A percentile compares a stretch with the other conserved stretches of the same genome.
These are phyloP conservation scores for Eira barbara DNA, from an alignment of 2,113 vertebrate genomes.

Conservation along the genomic window DNA sequence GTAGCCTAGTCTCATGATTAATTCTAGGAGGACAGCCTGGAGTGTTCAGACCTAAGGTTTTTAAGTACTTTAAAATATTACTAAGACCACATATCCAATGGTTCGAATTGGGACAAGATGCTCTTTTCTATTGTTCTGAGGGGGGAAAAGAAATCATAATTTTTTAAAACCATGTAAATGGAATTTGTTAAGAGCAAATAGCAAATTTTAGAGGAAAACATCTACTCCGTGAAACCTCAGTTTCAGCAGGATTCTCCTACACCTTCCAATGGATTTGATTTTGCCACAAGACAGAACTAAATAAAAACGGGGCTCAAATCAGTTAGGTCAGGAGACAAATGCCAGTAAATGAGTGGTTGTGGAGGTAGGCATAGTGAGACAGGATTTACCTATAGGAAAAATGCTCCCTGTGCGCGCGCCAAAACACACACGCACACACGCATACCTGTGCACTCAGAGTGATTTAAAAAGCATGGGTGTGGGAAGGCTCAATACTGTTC, in stretches of 20 bases:
- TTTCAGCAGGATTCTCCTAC: not conserved
- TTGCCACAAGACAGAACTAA: not conserved
- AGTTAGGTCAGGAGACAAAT: slow-evolving; percentile 26
- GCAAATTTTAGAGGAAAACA: not conserved
- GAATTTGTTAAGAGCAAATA: slow-evolving; percentile 50
- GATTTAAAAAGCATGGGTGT: not conserved
- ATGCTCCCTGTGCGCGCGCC: not conserved
- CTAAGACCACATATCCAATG: not conserved
- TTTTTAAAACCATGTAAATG: not conserved
- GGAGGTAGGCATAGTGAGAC: slow-evolving; percentile 34
- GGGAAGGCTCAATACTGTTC: not conserved
- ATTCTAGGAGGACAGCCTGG: not conserved
- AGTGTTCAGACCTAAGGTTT: not conserved
- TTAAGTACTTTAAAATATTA: not conserved
- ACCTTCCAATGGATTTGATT: not conserved
- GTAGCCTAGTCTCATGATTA: not conserved
- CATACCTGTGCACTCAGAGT: not conserved
- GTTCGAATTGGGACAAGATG: not conserved
- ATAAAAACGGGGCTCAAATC: slow-evolving; percentile 37
- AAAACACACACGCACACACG: not conserved
- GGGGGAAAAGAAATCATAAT: not conserved
- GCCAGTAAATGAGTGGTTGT: slow-evolving; percentile 28
- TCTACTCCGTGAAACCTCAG: not conserved
- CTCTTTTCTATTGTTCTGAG: not conserved
- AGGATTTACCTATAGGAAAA: slow-evolving; percentile 20